These are phyloP conservation scores for Drosophila mulleri DNA, from an alignment of 2,888 invertebrate genomes.

Conservation along the genomic window DNA sequence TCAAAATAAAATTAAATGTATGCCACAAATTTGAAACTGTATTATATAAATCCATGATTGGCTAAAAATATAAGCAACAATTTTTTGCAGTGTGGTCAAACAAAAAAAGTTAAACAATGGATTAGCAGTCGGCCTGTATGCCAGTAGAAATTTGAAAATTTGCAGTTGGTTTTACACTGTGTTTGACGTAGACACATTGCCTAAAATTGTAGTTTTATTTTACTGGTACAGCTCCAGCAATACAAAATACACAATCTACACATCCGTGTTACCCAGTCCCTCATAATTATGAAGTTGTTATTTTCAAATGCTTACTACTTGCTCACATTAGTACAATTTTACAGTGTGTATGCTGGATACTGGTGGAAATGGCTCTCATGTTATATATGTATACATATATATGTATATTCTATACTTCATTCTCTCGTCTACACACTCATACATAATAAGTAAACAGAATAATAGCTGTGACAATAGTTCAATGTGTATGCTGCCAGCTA, in stretches of 20 bases:
- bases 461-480: constrained; percentile 63
- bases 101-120: constrained; percentile 31
- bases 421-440: constrained; percentile 1
- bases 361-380: not conserved
- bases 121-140: constrained; percentile 23
- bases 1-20: not conserved
- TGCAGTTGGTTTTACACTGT: constrained; percentile 67
- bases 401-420: not conserved
- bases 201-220: constrained; percentile 51
- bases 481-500: constrained; percentile 49
- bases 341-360: constrained; percentile 4
- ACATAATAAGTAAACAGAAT: constrained; percentile 58
- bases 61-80: not conserved
- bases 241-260: constrained; percentile 13
- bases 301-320: constrained; percentile 47
- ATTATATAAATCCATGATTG: not conserved
- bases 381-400: too few species aligned
- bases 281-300: constrained; percentile 50
- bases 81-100: constrained; percentile 27
- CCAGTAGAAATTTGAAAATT: constrained; percentile 50
- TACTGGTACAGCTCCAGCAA: constrained; percentile 22
- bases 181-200: constrained; percentile 69
- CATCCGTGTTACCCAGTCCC: constrained; percentile 28
- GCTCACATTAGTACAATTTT: constrained; percentile 12
- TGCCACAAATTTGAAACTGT: not conserved